Base-by-base conservation (phyloP, 2,113 vertebrate genomes). In the Plecturocebus donacophilus region DNA sequence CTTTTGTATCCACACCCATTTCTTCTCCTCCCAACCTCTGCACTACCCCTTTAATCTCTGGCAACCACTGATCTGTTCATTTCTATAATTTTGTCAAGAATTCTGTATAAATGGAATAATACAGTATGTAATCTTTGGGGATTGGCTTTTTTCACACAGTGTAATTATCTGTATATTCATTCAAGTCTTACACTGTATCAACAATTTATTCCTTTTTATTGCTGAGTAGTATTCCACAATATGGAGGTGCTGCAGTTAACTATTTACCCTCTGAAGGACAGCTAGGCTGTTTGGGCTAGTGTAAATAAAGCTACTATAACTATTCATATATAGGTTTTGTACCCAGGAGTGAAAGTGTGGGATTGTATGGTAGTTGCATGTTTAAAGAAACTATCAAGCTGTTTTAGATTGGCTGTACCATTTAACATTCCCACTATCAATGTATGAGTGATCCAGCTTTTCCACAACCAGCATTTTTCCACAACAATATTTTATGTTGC, bases 271-370 rank as follows among this genome's bases (percentile, higher is more conserved):
- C 20, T 82, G 56, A 93, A 93, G 58, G 30, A 49, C 35, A 75
- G 16, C 38, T 88, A 73, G 8, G 54, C 70, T 85, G 32, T 94
- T 88, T 76, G 42, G 49, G 20, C 47, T 86, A 86, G 70, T 85
- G 68, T 70, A 20, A 94, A 89, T 70, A 85, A 95, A 77, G 17
- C 17, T 94, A 12, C n/a, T 89, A 54, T 76, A 95, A 92, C 85
- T 66, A 94, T 71, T 84, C 32, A 66, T 17, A 61, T 79, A 42
- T 49, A 81, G 8, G 19, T n/a, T 93, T 90, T 45, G 45, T 64
- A 81, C 49, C 66, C 49, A 54, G 35, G 21, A 84, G 14, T 49
- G 35, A 92, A 89, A 68, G 66, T 79, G 56, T 49, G 64, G 35
- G 70, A 70, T 92, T 4, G 10, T 76, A 49, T 66, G 27, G 42